Base-by-base conservation (phyloP, 1,140 invertebrate genomes). In the Temnothorax curvispinosus region DNA sequence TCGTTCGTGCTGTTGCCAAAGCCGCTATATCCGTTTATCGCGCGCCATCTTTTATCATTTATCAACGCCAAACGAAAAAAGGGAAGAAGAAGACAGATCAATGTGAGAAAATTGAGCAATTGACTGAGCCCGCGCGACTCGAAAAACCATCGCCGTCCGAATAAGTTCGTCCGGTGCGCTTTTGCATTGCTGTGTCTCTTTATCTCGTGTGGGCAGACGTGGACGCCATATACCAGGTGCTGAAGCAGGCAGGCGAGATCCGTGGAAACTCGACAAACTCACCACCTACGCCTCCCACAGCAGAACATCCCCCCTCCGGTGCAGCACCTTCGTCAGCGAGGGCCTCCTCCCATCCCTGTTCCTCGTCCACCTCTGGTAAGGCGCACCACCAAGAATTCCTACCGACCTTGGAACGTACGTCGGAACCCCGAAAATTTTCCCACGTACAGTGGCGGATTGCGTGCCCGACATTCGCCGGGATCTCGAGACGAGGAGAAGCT, bases 181-280 rank as follows among this genome's bases (percentile, higher is more conserved):
- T 86, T 88, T 88, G 67, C 84, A 87, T 91, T 86, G 87, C 78
- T 91, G 62, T 82, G 76, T 85, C 80, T 86, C 76, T 89, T 44
- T 88, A 85, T 91, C 85, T 90, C 88, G 89, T 91, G 91, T 93
- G 93, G 94, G 88, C 95, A 95, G 97, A 98, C 96, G 97, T 98
- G 96, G 98, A 99, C 96, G 97, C 97, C 95, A 98, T 98, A 94
- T 99, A 99, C 96, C 98, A 98, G 96, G 98, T 98, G 94, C 96
- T 99, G 96, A 98, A 98, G 96, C 97, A 98, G 95, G 98, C 98
- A 92, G 97, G 97, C 92, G 98, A 98, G 96, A 97, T 98, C 94
- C 94, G 95, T 92, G 95, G 95, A 92, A 95, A 94, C 86, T 94
- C 95, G 92, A 93, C 94, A 91, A 95, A 95, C 90, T 95, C 94